Conservation (phyloP, 2,113 vertebrate genomes). For the Cyprinodon brontotheroides region DNA sequence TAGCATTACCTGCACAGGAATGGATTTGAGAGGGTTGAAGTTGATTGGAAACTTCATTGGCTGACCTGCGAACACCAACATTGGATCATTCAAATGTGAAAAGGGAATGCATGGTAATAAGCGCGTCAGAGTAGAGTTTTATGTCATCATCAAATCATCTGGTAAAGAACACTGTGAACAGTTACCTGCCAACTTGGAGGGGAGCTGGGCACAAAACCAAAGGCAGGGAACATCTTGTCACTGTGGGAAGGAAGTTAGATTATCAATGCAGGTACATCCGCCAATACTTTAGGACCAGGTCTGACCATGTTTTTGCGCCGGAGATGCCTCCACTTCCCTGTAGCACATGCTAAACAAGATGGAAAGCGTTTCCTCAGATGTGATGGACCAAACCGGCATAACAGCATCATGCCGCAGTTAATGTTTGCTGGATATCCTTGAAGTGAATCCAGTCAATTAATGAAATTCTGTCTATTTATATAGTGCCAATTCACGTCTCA, state of each 20-base stretch:
- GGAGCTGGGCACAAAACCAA: conserved; percentile 96
- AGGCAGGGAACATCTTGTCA: conserved; percentile 97
- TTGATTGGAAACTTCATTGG: conserved; percentile 96
- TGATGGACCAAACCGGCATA: no score
- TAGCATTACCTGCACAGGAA: conserved; percentile 86
- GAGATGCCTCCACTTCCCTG: no score
- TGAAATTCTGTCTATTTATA: no score
- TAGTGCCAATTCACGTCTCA: no score
- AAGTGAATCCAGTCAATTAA: no score
- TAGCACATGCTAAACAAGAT: no score
- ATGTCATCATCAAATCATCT: not conserved
- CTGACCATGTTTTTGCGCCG: not conserved
- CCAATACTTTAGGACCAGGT: not conserved
- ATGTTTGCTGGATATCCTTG: no score
- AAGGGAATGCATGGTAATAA: not conserved
- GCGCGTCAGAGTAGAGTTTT: no score
- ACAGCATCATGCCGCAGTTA: no score
- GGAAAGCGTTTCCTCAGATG: no score
- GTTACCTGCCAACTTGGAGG: conserved; percentile 91
- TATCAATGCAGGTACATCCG: not conserved
- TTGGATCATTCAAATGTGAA: not conserved
- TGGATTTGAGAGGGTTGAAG: conserved; percentile 89
- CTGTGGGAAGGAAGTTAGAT: conserved; percentile 66
- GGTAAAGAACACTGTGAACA: not conserved
- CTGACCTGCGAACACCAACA: conserved; percentile 83